Evolutionary conservation across 2,888 invertebrate genomes (phyloP).

Genomic region (Isoperla grammatica): DNA sequence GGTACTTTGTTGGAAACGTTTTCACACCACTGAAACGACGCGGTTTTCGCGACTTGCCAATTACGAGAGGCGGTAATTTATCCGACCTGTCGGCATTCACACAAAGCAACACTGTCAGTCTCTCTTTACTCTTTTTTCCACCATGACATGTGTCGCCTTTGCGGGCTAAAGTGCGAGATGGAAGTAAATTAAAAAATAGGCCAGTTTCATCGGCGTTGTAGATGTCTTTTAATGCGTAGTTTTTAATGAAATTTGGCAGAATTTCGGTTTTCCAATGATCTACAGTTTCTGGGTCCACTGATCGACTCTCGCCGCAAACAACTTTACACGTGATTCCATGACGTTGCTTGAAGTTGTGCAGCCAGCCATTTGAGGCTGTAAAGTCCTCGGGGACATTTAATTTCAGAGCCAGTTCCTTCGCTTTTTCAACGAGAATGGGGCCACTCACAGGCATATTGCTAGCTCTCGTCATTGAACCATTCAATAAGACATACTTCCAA

Average conservation of each 20-base stretch:
- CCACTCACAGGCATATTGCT: constrained; percentile 28
- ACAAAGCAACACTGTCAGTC: constrained; percentile 34
- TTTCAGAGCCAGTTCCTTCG: constrained; percentile 26
- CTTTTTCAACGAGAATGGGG: constrained; percentile 26
- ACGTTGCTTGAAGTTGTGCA: constrained; percentile 29
- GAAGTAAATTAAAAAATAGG: constrained; percentile 36
- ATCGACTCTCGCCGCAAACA: constrained; percentile 18
- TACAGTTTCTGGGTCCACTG: constrained; percentile 15
- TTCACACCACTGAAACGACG: background rate
- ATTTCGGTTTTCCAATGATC: constrained; percentile 26
- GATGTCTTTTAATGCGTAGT: background rate
- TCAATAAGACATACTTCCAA: background rate
- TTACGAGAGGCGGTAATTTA: constrained; percentile 11
- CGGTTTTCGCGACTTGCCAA: constrained; percentile 14
- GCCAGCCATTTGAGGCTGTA: constrained; percentile 28
- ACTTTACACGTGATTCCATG: constrained; percentile 27
- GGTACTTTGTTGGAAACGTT: constrained; percentile 5
- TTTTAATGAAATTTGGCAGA: constrained; percentile 20
- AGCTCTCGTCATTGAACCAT: constrained; percentile 17
- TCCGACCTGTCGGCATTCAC: constrained; percentile 22
- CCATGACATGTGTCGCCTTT: constrained; percentile 35
- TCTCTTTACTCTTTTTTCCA: constrained; percentile 35
- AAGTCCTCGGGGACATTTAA: constrained; percentile 27
- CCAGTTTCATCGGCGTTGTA: constrained; percentile 32
- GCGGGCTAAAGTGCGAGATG: constrained; percentile 27